Conservation (phyloP, 30 jellyfish, hydroid and myxozoan genomes). For the Calvadosia cruxmelitensis region DNA sequence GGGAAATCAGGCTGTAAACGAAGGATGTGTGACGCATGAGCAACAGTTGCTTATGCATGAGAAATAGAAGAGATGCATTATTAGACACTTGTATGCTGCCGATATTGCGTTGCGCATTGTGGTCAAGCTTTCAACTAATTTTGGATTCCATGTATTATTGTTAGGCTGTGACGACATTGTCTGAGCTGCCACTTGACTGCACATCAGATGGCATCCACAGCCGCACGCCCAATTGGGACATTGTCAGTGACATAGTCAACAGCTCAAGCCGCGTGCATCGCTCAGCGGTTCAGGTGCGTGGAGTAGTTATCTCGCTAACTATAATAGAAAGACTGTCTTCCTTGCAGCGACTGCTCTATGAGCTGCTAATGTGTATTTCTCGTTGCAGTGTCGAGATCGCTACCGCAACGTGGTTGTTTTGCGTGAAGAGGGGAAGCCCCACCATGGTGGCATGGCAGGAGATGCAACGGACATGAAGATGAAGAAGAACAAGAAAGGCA, state of each 20-base stretch:
- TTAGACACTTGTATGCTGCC: no score
- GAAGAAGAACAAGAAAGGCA: slow-evolving; percentile 47
- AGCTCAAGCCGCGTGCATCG: slow-evolving; percentile 53
- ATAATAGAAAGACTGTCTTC: neutral
- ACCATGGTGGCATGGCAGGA: neutral
- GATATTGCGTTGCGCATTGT: neutral
- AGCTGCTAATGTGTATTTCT: neutral
- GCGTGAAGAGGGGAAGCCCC: slow-evolving; percentile 89
- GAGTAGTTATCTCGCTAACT: neutral
- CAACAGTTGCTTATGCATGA: no score
- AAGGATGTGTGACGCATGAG: no score
- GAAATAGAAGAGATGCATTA: no score
- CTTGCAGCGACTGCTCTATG: neutral
- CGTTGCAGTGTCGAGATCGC: slow-evolving; percentile 86
- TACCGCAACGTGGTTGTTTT: slow-evolving; percentile 75
- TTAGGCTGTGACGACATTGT: slow-evolving; percentile 85
- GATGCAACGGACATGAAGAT: slow-evolving; percentile 11
- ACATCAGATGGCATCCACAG: slow-evolving; percentile 70
- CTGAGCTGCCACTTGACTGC: slow-evolving; percentile 87
- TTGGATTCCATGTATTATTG: neutral
- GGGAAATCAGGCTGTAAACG: no score
- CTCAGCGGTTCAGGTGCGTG: slow-evolving; percentile 84
- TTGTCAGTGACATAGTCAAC: slow-evolving; percentile 82
- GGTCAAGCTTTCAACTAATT: neutral
- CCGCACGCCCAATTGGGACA: slow-evolving; percentile 91